A percentile compares a stretch with the other conserved stretches of the same genome.
Conservation (phyloP, 2,888 invertebrate species). For the Lasioglossum lativentre region DNA sequence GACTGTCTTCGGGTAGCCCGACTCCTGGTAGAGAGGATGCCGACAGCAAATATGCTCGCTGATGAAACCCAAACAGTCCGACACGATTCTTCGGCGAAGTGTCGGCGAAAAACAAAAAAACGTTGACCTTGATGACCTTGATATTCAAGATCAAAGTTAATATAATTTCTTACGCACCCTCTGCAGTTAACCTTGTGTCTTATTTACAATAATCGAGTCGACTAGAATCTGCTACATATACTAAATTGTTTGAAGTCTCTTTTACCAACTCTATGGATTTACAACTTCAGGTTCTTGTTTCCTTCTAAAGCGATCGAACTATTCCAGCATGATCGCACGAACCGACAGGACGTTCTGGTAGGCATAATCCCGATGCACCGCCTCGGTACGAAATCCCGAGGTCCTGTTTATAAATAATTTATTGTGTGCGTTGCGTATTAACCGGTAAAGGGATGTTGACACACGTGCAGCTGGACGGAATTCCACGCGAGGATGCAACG, state of each 20-base stretch:
- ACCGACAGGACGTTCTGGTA: neutral
- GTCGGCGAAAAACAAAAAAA: too few relatives aligned
- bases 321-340: neutral
- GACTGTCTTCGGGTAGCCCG: neutral
- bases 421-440: slow-evolving; percentile 20
- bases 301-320: neutral
- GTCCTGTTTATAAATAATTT: slow-evolving; percentile 29
- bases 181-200: too few relatives aligned
- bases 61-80: neutral
- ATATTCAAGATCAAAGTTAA: too few relatives aligned
- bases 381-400: neutral
- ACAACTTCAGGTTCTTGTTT: too few relatives aligned
- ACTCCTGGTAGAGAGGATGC: neutral
- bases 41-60: neutral
- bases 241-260: too few relatives aligned
- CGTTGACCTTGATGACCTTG: too few relatives aligned
- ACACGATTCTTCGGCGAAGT: neutral
- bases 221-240: too few relatives aligned
- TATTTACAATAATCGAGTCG: too few relatives aligned
- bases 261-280: too few relatives aligned
- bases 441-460: slow-evolving; percentile 48
- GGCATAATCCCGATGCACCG: neutral
- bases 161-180: too few relatives aligned
- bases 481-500: slow-evolving; percentile 30
- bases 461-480: slow-evolving; percentile 60